These are phyloP conservation scores for Polydrusus cervinus DNA, from an alignment of 2,888 invertebrate genomes.

Conservation along the genomic window DNA sequence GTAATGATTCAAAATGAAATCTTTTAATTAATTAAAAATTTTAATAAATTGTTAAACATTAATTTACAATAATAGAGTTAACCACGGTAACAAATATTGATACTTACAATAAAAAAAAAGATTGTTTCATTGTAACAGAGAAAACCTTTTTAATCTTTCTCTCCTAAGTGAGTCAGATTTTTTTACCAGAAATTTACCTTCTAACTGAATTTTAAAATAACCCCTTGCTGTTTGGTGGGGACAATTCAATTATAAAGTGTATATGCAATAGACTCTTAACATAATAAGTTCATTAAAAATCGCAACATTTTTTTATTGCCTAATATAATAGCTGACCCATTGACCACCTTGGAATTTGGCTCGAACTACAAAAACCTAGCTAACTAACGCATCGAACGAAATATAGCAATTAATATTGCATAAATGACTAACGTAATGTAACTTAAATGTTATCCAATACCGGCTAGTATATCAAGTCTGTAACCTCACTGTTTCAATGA, in stretches of 20 bases:
- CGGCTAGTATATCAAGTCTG: constrained; percentile 22
- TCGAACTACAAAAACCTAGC: constrained; percentile 20
- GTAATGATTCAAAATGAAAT: too few species aligned
- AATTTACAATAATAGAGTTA: too few species aligned
- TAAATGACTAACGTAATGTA: constrained; percentile 32
- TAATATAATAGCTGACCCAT: constrained; percentile 12
- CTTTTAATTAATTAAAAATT: too few species aligned
- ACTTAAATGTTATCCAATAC: constrained; percentile 44
- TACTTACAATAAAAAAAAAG: too few species aligned
- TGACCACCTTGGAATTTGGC: constrained; percentile 48
- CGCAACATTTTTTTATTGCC: constrained; percentile 11
- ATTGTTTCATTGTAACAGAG: too few species aligned
- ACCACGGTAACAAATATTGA: too few species aligned
- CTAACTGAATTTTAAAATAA: not conserved
- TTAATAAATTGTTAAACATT: too few species aligned
- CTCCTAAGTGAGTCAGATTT: too few species aligned
- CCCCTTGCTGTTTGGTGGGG: not conserved
- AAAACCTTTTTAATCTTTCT: too few species aligned
- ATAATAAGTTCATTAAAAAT: constrained; percentile 1
- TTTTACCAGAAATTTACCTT: too few species aligned
- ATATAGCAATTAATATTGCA: constrained; percentile 28
- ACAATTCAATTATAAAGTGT: not conserved
- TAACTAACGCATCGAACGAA: constrained; percentile 22
- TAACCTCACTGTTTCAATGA: constrained; percentile 61
- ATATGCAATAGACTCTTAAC: not conserved